Percentiles rank a stretch among this genome's conserved stretches.
These are phyloP conservation scores for Bufotes viridis DNA, from an alignment of 2,797 vertebrate species.

Conservation along the genomic window DNA sequence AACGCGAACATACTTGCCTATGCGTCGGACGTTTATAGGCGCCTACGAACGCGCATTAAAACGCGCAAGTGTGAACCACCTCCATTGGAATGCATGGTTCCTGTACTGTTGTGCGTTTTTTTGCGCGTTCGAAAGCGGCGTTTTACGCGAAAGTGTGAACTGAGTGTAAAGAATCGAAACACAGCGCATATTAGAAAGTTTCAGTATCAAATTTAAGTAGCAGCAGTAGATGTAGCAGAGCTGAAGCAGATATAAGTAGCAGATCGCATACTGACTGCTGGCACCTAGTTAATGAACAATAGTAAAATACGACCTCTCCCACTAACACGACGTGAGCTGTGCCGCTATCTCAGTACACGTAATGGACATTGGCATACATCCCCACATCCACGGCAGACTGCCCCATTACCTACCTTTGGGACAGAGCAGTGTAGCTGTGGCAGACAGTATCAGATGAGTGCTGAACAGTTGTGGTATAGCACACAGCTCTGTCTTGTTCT, in stretches of 20 bases:
- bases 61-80: too few species aligned
- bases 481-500: slow-evolving; percentile 65
- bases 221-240: background rate
- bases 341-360: background rate
- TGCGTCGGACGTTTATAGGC: too few species aligned
- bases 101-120: too few species aligned
- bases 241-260: too few species aligned
- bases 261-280: too few species aligned
- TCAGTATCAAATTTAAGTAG: background rate
- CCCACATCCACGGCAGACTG: slow-evolving; percentile 51
- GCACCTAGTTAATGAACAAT: too few species aligned
- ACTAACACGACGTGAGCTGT: background rate
- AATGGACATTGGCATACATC: background rate
- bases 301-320: background rate
- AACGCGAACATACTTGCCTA: too few species aligned
- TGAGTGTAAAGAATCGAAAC: too few species aligned
- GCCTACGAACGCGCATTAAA: too few species aligned
- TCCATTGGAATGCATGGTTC: too few species aligned
- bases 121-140: too few species aligned
- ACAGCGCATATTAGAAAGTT: background rate
- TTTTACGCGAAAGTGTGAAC: too few species aligned
- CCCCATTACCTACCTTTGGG: slow-evolving; percentile 67
- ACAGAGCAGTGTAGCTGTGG: slow-evolving; percentile 63
- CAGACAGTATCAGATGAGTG: slow-evolving; percentile 70
- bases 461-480: slow-evolving; percentile 66